phyloP scores from a whole-genome alignment of 2,113 vertebrate genomes.

The Rhegmatorhina hoffmannsi region DNA sequence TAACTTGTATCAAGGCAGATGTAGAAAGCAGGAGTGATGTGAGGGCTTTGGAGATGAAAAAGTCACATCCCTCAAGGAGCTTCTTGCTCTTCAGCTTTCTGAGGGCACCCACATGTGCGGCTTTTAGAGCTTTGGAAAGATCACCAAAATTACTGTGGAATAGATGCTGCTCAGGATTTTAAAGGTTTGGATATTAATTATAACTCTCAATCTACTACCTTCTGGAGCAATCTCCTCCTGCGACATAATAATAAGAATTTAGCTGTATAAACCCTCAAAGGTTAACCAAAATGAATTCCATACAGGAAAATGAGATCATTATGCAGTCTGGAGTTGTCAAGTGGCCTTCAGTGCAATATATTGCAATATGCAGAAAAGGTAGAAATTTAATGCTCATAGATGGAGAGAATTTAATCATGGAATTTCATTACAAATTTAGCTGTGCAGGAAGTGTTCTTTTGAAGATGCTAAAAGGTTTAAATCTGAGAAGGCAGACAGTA shows the following conservation, averaged over 20 bases:
- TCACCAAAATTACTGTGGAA: background rate
- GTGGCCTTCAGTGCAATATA: background rate
- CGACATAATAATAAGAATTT: background rate
- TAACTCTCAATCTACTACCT: background rate
- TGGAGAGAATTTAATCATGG: background rate
- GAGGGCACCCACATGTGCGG: background rate
- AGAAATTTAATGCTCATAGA: background rate
- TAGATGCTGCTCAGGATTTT: background rate
- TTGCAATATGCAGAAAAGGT: background rate
- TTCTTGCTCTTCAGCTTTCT: background rate
- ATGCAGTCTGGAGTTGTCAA: background rate
- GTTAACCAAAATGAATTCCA: background rate
- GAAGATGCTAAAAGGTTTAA: constrained; percentile 11
- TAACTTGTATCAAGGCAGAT: background rate
- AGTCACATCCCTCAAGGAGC: background rate
- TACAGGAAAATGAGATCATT: constrained; percentile 8
- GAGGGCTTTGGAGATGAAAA: background rate
- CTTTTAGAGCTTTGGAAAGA: background rate
- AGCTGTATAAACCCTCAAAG: background rate
- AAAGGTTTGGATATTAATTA: background rate
- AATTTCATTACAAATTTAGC: constrained; percentile 13
- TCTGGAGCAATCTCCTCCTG: background rate
- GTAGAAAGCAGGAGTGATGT: background rate
- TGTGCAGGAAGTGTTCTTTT: background rate
- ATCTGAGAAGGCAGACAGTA: background rate